A percentile compares a stretch with the other conserved stretches of the same genome.
Conservation (phyloP, 2,797 vertebrate genomes). For the Botia almorhae region DNA sequence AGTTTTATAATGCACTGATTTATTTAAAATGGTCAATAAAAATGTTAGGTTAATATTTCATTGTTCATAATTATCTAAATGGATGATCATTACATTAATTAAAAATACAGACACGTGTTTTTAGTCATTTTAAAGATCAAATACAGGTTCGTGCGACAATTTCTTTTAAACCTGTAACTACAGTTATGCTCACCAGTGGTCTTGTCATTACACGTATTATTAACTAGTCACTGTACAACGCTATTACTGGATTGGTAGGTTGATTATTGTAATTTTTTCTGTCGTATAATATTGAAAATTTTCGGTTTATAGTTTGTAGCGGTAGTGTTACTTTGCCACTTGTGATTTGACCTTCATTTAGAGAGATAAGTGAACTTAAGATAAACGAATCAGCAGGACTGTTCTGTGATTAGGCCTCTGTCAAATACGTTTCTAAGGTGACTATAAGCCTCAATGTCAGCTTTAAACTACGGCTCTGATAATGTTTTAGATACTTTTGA, state of each 20-base stretch:
- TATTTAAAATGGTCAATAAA: not conserved
- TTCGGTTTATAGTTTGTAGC: not conserved
- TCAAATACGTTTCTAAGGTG: not conserved
- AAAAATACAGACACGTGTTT: not conserved
- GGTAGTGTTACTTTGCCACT: not conserved
- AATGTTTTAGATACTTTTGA: not conserved
- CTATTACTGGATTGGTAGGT: not conserved
- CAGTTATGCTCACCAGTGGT: not conserved
- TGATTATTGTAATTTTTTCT: not conserved
- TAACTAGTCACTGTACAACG: not conserved
- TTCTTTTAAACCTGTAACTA: not conserved
- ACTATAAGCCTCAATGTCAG: not conserved
- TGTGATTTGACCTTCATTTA: slow-evolving; percentile 26
- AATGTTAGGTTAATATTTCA: not conserved
- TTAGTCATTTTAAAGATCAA: not conserved
- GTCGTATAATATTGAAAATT: not conserved
- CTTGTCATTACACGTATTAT: not conserved
- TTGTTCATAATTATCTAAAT: not conserved
- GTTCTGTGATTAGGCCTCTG: not conserved
- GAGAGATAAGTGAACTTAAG: not conserved
- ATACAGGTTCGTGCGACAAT: not conserved
- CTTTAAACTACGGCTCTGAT: not conserved
- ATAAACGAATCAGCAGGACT: not conserved
- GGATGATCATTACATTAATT: not conserved
- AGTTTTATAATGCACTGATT: not conserved